Evolutionary conservation across 1,140 invertebrate genomes (phyloP).

Genomic region (Saccostrea cuccullata): DNA sequence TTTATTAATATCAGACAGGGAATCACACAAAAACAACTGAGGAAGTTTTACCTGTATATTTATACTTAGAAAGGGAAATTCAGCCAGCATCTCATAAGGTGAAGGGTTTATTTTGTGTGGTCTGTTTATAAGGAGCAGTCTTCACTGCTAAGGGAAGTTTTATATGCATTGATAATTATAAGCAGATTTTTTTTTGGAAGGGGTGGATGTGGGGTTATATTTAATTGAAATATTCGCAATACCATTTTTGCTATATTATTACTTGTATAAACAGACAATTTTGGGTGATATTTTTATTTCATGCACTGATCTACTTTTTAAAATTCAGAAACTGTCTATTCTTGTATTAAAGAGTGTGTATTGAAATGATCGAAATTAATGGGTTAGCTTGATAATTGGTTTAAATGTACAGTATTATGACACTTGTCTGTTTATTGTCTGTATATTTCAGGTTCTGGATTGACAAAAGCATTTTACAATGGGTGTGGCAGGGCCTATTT

Average conservation of each 20-base stretch:
- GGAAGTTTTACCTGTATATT: neutral
- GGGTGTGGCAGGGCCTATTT: slow-evolving; percentile 28
- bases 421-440: slow-evolving; percentile 32
- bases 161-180: neutral
- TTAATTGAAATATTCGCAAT: neutral
- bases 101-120: neutral
- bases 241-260: neutral
- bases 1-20: neutral
- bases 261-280: neutral
- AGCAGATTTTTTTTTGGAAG: neutral
- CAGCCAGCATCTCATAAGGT: neutral
- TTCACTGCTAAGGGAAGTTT: neutral
- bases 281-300: neutral
- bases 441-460: neutral
- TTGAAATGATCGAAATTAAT: slow-evolving; percentile 28
- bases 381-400: slow-evolving; percentile 24
- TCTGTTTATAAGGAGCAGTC: neutral
- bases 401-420: slow-evolving; percentile 37
- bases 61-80: neutral
- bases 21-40: neutral
- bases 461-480: slow-evolving; percentile 21
- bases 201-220: neutral
- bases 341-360: neutral
- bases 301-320: neutral
- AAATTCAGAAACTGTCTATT: neutral